Percentiles rank a stretch among this genome's conserved stretches.
phyloP scores from a whole-genome alignment of 2,888 invertebrate species.

The Anarsia innoxiella region DNA sequence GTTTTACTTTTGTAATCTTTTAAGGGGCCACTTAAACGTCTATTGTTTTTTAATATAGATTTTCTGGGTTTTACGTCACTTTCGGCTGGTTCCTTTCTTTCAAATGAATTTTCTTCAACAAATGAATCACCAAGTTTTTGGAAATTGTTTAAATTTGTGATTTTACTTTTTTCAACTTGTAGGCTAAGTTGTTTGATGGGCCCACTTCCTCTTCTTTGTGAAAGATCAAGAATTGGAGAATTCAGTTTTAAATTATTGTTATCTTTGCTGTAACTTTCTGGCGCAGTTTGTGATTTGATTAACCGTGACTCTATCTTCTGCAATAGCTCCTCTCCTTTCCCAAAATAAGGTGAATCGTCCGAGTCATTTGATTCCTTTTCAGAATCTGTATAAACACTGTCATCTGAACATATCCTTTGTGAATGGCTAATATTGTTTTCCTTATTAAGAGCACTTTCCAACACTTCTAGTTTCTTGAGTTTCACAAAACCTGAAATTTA shows the following conservation, averaged over 20 bases:
- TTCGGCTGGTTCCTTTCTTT: slow-evolving; percentile 24
- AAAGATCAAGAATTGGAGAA: slow-evolving; percentile 20
- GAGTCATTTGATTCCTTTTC: slow-evolving; percentile 61
- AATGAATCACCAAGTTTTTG: slow-evolving; percentile 26
- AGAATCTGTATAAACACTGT: slow-evolving; percentile 61
- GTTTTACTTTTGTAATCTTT: slow-evolving; percentile 29
- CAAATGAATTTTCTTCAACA: slow-evolving; percentile 29
- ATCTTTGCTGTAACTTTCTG: slow-evolving; percentile 12
- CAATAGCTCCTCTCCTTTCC: slow-evolving; percentile 39
- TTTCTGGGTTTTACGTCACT: slow-evolving; percentile 39
- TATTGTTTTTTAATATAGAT: slow-evolving; percentile 52
- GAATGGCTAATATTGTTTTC: slow-evolving; percentile 31
- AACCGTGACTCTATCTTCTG: slow-evolving; percentile 40
- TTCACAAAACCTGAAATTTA: slow-evolving; percentile 73
- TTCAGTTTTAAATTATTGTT: slow-evolving; percentile 24
- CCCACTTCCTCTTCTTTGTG: slow-evolving; percentile 43
- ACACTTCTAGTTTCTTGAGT: slow-evolving; percentile 68
- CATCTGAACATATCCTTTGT: slow-evolving; percentile 36
- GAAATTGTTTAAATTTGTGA: slow-evolving; percentile 36
- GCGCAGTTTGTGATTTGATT: slow-evolving; percentile 19
- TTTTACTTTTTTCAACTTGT: slow-evolving; percentile 37
- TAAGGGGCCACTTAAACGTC: slow-evolving; percentile 36
- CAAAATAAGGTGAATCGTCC: slow-evolving; percentile 41
- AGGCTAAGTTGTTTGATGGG: slow-evolving; percentile 40
- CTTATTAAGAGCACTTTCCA: slow-evolving; percentile 54